Evolutionary conservation across 2,888 invertebrate species (phyloP), one percentile per base, ranked within the genome.

Genomic region (Melieria crassipennis): DNA sequence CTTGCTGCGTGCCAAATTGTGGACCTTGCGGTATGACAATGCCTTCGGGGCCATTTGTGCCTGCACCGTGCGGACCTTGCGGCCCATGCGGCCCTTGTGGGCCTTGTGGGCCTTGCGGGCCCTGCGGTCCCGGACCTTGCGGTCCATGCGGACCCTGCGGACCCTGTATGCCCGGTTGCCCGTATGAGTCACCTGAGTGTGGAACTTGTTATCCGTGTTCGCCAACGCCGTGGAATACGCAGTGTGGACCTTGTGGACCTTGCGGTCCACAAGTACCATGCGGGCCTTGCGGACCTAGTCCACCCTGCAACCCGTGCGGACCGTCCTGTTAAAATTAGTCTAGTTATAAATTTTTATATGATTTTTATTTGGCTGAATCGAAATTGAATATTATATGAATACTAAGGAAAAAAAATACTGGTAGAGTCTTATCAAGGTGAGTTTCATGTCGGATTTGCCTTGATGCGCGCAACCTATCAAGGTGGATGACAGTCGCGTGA

Each of bases 401-500:
- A 30, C 30, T 30, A 30, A 30, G 30, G 30, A 30, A 30, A 30
- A 30, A 30, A 30, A 30, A 30, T 30, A 30, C 30, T 30, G 30
- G 30, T 30, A 30, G 30, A 30, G 30, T 30, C 30, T 57, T 77
- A 74, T 80, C 80, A 80, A 79, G 81, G 82, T 80, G 79, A 80
- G 81, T 81, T 78, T 75, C 77, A 78, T 75, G 76, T 75, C 67
- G 78, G 70, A 78, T 78, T 77, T 74, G 75, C 81, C 79, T 82
- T 81, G 80, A 82, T 79, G 75, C 75, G 78, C 79, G 73, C 70
- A 70, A 77, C 75, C 73, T 73, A 77, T 79, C 80, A 81, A 81
- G 79, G 80, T 79, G 78, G 75, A 75, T 77, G 76, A 78, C 74
- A 75, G 13, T 42, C 50, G 13, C 76, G 61, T 76, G 80, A 77